phyloP scores from a whole-genome alignment of 2,797 vertebrate species.

The Balearica regulorum region DNA sequence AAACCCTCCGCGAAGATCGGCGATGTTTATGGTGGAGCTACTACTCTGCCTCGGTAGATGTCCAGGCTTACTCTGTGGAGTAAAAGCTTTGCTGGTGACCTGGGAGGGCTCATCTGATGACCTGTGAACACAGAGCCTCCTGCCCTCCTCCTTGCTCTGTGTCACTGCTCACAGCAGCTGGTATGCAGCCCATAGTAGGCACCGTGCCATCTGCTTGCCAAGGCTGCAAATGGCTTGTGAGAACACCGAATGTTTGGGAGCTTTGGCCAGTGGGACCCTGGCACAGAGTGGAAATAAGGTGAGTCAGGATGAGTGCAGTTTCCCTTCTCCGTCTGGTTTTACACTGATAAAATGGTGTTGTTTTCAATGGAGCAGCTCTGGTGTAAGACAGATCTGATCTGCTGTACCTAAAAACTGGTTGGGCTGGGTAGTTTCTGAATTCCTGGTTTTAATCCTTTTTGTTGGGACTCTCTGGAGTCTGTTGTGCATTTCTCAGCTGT shows the following conservation, averaged over 20 bases:
- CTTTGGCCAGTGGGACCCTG: background rate
- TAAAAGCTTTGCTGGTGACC: background rate
- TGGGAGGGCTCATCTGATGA: background rate
- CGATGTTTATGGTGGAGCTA: background rate
- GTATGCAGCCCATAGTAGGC: background rate
- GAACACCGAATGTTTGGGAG: background rate
- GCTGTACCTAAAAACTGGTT: background rate
- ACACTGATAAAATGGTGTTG: fast-evolving
- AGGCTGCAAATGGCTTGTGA: background rate
- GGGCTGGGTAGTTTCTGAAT: background rate
- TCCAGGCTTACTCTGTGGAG: background rate
- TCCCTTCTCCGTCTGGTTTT: background rate
- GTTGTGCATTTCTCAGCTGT: background rate
- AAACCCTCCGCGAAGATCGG: fast-evolving
- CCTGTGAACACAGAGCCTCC: background rate
- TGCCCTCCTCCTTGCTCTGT: background rate
- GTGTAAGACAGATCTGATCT: background rate
- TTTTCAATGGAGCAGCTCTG: background rate
- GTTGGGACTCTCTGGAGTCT: background rate
- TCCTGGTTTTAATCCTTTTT: background rate
- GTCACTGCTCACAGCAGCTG: background rate
- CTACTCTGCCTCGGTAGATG: background rate
- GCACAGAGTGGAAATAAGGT: background rate
- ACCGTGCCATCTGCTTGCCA: background rate
- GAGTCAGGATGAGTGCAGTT: background rate